Percentiles rank a stretch among this genome's conserved stretches.
These are phyloP conservation scores for Hemichromis elongatus DNA, from an alignment of 2,113 vertebrate genomes.

Conservation along the genomic window DNA sequence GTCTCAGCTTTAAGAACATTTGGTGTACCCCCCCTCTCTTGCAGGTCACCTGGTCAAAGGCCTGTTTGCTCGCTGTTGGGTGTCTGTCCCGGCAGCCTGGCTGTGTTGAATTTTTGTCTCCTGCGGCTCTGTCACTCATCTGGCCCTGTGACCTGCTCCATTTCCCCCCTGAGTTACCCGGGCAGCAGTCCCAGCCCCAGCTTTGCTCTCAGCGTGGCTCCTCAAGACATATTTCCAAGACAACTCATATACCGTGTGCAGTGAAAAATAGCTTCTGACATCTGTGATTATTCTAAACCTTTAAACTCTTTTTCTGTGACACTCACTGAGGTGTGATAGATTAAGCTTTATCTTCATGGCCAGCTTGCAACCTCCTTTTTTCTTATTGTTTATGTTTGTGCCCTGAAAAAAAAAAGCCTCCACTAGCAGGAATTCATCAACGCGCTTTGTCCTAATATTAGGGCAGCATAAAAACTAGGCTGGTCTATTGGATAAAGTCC, in stretches of 20 bases:
- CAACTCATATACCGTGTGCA: slow-evolving; percentile 16
- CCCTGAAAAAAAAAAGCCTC: slow-evolving; percentile 19
- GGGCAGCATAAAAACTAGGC: slow-evolving; percentile 7
- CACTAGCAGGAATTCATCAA: slow-evolving; percentile 47
- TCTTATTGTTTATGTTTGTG: slow-evolving; percentile 63
- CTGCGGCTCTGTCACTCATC: slow-evolving; percentile 20
- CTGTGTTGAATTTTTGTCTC: slow-evolving; percentile 15
- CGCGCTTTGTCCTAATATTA: slow-evolving; percentile 34
- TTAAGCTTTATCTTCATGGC: slow-evolving; percentile 60
- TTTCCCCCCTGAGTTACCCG: neutral
- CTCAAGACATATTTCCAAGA: slow-evolving; percentile 39
- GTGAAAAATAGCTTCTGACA: slow-evolving; percentile 62
- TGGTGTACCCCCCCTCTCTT: neutral
- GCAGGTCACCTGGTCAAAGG: slow-evolving; percentile 28
- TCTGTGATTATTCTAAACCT: slow-evolving; percentile 68
- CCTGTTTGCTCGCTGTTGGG: slow-evolving; percentile 15
- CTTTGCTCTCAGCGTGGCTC: slow-evolving; percentile 11
- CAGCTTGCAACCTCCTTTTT: slow-evolving; percentile 54
- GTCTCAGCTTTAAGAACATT: neutral
- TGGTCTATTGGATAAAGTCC: slow-evolving; percentile 53
- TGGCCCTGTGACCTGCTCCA: slow-evolving; percentile 12
- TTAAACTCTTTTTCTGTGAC: slow-evolving; percentile 66
- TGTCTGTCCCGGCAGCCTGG: neutral
- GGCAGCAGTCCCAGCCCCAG: neutral
- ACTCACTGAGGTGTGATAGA: slow-evolving; percentile 60